Base-by-base conservation (phyloP, 2,888 invertebrate genomes). In the Folsomia manolachei region DNA sequence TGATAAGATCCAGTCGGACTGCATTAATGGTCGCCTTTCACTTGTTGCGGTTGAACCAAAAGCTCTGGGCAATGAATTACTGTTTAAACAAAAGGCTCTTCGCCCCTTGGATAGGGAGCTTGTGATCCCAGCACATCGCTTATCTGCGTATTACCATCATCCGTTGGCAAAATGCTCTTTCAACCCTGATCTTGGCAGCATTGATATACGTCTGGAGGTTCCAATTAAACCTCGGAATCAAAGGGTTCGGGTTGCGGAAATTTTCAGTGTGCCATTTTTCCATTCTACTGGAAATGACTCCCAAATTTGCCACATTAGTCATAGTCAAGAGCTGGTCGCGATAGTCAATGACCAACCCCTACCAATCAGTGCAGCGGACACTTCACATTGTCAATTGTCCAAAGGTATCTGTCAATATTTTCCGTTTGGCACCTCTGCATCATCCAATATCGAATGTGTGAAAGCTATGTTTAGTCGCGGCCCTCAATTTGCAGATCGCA, bases 341-440 rank as follows among this genome's bases (percentile, higher is more conserved):
- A 7, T 21, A 14, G n/a, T 14, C 4, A 56, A 56, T 56, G 21
- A 56, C 19, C 7, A 14, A 7, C 56, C 56, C n/a, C n/a, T 56
- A 4, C 56, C 56, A 7, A 56, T 56, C 21, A 19, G 19, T 19
- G n/a, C n/a, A 7, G 18, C 56, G 4, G 56, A 56, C 56, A 56
- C 18, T 19, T 14, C 4, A 7, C 56, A 56, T n/a, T 56, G 56
- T 56, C 7, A n/a, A 21, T 14, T 56, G 7, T 7, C 56, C n/a
- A n/a, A 56, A 14, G 56, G 56, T 19, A 56, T 56, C n/a, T 56
- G 56, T 56, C 56, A 56, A n/a, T 56, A 56, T n/a, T 56, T 56
- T 21, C 7, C 56, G 4, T 21, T 56, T 14, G 18, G 11, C 7
- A 56, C 56, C 7, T 7, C 11, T 14, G 56, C 56, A 14, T 14